phyloP scores from a whole-genome alignment of 2,888 invertebrate species.

The Eupeodes latifasciatus region DNA sequence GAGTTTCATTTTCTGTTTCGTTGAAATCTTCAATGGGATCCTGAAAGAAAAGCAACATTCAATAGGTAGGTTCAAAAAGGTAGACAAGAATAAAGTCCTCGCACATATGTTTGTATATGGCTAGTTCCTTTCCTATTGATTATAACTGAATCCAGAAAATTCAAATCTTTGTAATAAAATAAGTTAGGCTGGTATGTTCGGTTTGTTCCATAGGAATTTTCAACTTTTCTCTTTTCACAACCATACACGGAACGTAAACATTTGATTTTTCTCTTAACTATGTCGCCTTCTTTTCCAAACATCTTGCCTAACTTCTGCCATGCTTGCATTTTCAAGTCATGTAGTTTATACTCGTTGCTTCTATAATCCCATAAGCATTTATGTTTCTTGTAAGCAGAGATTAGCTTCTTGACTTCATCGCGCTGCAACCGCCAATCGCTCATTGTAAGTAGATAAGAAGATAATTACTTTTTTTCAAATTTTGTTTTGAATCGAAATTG shows the following conservation, averaged over 20 bases:
- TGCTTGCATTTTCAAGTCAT: conserved; percentile 63
- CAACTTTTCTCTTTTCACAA: conserved; percentile 75
- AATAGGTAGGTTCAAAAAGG: neutral
- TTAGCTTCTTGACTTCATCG: conserved; percentile 13
- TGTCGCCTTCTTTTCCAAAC: conserved; percentile 53
- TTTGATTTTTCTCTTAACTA: conserved; percentile 76
- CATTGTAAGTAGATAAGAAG: neutral
- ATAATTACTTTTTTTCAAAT: neutral
- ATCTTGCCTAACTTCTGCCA: conserved; percentile 68
- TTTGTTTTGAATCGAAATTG: neutral
- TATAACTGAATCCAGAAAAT: conserved; percentile 66
- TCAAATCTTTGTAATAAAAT: conserved; percentile 72
- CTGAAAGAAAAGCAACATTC: neutral
- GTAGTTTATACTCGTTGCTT: conserved; percentile 68
- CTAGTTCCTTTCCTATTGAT: conserved; percentile 20
- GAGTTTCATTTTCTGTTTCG: neutral
- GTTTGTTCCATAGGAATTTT: conserved; percentile 21
- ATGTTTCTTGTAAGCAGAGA: conserved; percentile 55
- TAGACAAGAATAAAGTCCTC: neutral
- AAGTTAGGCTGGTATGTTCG: conserved; percentile 55
- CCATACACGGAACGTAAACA: conserved; percentile 73
- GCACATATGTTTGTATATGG: neutral
- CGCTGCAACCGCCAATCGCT: conserved; percentile 34
- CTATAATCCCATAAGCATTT: conserved; percentile 76
- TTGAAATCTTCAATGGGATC: neutral